These are phyloP conservation scores for Ecliptopera silaceata DNA, from an alignment of 2,888 invertebrate species.

Conservation along the genomic window DNA sequence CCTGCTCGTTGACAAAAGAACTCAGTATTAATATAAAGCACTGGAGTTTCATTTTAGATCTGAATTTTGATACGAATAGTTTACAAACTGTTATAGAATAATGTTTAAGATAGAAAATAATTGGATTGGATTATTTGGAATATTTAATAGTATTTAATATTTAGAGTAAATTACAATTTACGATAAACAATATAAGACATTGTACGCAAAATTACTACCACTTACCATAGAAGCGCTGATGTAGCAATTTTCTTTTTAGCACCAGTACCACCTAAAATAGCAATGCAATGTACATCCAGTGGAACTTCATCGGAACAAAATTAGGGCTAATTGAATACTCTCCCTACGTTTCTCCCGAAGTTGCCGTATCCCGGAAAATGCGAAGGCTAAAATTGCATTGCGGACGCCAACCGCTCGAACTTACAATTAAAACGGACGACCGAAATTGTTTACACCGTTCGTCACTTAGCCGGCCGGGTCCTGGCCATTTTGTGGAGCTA, in stretches of 20 bases:
- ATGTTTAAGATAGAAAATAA: no score
- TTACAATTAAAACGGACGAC: constrained; percentile 83
- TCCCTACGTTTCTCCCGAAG: constrained; percentile 30
- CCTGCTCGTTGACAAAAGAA: not conserved
- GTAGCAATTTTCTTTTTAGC: not conserved
- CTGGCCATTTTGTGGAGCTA: constrained; percentile 32
- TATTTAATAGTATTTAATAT: no score
- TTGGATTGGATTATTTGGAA: no score
- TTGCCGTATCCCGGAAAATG: constrained; percentile 50
- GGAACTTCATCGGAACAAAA: constrained; percentile 14
- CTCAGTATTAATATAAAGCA: not conserved
- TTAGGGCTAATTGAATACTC: constrained; percentile 17
- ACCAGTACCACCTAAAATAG: constrained; percentile 11
- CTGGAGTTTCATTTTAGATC: not conserved
- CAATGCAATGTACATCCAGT: not conserved
- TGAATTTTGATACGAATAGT: no score
- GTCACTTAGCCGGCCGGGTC: constrained; percentile 68
- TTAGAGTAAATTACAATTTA: no score
- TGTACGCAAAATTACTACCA: no score
- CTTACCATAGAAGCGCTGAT: not conserved
- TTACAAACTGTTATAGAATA: no score
- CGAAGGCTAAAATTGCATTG: constrained; percentile 70
- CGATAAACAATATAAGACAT: not conserved
- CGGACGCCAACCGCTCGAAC: constrained; percentile 60
- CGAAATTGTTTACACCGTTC: constrained; percentile 81